These are phyloP conservation scores for Drosophila tani DNA, from an alignment of 1,140 invertebrate species.

Conservation along the genomic window DNA sequence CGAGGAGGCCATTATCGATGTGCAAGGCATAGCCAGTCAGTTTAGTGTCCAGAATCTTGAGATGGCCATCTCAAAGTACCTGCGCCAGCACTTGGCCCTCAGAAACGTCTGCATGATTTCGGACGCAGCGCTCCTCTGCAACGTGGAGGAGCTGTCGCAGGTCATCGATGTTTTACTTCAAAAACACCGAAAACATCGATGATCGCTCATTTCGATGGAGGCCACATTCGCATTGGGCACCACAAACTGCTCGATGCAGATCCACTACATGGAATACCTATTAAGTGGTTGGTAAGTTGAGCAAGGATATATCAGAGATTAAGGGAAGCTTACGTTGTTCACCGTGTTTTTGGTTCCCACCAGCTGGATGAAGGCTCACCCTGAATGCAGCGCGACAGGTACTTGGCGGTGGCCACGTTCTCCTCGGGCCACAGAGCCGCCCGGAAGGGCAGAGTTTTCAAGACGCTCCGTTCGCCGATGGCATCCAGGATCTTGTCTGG, in stretches of 20 bases:
- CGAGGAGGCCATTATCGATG: slow-evolving; percentile 94
- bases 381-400: slow-evolving; percentile 92
- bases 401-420: slow-evolving; percentile 93
- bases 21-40: slow-evolving; percentile 95
- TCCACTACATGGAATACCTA: slow-evolving; percentile 97
- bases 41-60: slow-evolving; percentile 98
- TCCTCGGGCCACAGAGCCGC: slow-evolving; percentile 93
- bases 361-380: slow-evolving; percentile 93
- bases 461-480: slow-evolving; percentile 93
- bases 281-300: too few species aligned
- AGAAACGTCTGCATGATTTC: slow-evolving; percentile 97
- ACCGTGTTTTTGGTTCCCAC: slow-evolving; percentile 98
- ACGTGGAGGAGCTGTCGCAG: slow-evolving; percentile 87
- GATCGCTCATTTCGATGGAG: slow-evolving; percentile 90
- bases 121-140: slow-evolving; percentile 92
- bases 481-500: slow-evolving; percentile 97
- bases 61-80: slow-evolving; percentile 95
- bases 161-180: slow-evolving; percentile 72
- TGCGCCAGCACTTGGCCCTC: slow-evolving; percentile 94
- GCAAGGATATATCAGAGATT: too few species aligned
- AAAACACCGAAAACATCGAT: too few species aligned
- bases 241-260: slow-evolving; percentile 94
- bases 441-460: slow-evolving; percentile 92
- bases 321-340: slow-evolving; percentile 89
- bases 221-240: slow-evolving; percentile 96